Evolutionary conservation across 2,797 vertebrate genomes (phyloP).

Genomic region (Karalla daura): DNA sequence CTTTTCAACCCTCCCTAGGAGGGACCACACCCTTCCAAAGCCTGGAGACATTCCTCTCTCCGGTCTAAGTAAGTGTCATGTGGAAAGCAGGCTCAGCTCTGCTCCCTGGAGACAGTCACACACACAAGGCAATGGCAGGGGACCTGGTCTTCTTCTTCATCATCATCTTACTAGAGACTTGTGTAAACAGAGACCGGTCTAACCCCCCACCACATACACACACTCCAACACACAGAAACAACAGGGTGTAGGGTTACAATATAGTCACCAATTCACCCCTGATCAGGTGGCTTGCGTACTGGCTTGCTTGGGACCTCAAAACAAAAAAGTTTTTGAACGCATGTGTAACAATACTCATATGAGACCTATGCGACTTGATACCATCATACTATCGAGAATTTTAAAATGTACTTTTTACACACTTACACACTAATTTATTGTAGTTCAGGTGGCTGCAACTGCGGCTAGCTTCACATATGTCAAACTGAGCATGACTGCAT

Average conservation of each 20-base stretch:
- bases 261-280: constrained; percentile 37
- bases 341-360: too few species aligned
- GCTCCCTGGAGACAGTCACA: constrained; percentile 36
- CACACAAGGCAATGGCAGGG: constrained; percentile 38
- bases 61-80: constrained; percentile 57
- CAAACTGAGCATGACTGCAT: neutral
- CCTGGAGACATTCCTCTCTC: constrained; percentile 59
- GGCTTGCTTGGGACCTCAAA: too few species aligned
- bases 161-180: constrained; percentile 47
- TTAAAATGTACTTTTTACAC: too few species aligned
- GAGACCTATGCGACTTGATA: too few species aligned
- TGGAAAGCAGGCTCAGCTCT: constrained; percentile 23
- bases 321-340: neutral
- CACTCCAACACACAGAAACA: constrained; percentile 45
- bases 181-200: constrained; percentile 72
- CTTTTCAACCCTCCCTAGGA: constrained; percentile 23
- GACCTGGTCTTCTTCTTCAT: constrained; percentile 43
- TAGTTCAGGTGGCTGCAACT: neutral
- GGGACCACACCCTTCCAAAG: constrained; percentile 68
- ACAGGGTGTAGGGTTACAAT: constrained; percentile 72
- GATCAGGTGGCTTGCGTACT: constrained; percentile 52
- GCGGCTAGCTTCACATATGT: constrained; percentile 5
- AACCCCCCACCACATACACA: constrained; percentile 25
- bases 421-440: too few species aligned
- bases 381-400: too few species aligned